These are phyloP conservation scores for Pelodytes ibericus DNA, from an alignment of 2,797 vertebrate species.

Conservation along the genomic window DNA sequence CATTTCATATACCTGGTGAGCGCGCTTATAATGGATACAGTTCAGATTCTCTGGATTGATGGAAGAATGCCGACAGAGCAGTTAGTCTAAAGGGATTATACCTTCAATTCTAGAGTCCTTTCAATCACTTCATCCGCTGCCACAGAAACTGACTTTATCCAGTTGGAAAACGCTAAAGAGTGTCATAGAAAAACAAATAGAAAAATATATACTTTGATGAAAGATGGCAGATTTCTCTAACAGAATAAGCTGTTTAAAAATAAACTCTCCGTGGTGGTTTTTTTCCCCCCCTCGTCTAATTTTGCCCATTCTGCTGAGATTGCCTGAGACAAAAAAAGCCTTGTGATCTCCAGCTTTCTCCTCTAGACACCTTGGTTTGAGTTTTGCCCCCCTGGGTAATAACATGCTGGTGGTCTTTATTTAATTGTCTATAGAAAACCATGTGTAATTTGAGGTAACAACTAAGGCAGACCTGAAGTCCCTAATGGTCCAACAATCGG, in stretches of 20 bases:
- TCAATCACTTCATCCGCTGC: background rate
- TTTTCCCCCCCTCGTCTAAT: constrained; percentile 14
- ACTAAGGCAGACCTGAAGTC: too few relatives aligned
- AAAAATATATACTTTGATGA: constrained; percentile 1
- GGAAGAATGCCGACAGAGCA: too few relatives aligned
- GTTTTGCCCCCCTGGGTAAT: constrained; percentile 23
- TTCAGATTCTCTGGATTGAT: too few relatives aligned
- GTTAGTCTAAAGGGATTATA: background rate
- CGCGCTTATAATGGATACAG: too few relatives aligned
- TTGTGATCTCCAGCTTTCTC: constrained; percentile 41
- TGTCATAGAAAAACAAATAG: constrained; percentile 41
- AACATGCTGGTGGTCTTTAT: constrained; percentile 32
- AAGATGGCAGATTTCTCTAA: constrained; percentile 8
- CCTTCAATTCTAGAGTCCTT: background rate
- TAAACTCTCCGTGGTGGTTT: constrained; percentile 4
- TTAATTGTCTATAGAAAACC: background rate
- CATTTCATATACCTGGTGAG: too few relatives aligned
- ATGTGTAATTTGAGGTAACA: background rate
- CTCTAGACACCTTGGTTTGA: constrained; percentile 45
- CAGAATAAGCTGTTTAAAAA: constrained; percentile 19
- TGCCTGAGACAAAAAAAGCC: constrained; percentile 28
- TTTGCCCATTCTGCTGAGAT: constrained; percentile 1
- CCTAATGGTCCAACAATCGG: too few relatives aligned
- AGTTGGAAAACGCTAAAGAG: constrained; percentile 13
- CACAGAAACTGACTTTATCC: background rate